A percentile compares a stretch with the other conserved stretches of the same genome.
These are phyloP conservation scores for Megalopta genalis DNA, from an alignment of 1,140 invertebrate genomes.

Conservation along the genomic window DNA sequence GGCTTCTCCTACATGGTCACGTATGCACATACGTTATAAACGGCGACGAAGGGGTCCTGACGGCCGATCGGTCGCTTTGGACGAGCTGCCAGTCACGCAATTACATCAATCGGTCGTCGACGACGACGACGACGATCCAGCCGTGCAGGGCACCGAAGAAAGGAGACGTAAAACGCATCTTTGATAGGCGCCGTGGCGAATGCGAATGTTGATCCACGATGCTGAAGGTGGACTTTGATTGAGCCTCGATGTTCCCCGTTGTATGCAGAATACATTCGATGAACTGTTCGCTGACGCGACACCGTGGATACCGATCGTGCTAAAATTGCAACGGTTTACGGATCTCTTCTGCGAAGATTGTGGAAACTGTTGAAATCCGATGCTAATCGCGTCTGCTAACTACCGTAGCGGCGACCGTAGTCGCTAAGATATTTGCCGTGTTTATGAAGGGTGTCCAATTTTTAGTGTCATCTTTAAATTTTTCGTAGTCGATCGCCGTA, in stretches of 20 bases:
- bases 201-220: conserved; percentile 12
- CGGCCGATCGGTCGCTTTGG: conserved; percentile 62
- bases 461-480: too few species aligned
- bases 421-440: too few species aligned
- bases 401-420: too few species aligned
- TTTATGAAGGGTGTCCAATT: too few species aligned
- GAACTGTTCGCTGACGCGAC: too few species aligned
- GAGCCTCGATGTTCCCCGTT: neutral
- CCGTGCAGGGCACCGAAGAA: conserved; percentile 41
- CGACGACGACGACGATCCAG: conserved; percentile 49
- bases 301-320: too few species aligned
- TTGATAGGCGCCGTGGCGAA: conserved; percentile 46
- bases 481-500: too few species aligned
- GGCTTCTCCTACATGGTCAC: conserved; percentile 44
- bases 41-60: conserved; percentile 33
- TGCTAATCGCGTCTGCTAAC: too few species aligned
- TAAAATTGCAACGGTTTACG: too few species aligned
- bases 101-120: conserved; percentile 67
- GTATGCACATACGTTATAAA: conserved; percentile 42
- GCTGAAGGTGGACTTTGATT: neutral
- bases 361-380: too few species aligned
- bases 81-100: conserved; percentile 66
- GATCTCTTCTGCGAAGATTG: too few species aligned
- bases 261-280: too few species aligned
- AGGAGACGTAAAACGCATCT: conserved; percentile 21